Base-by-base conservation (phyloP, 2,888 invertebrate genomes). In the Eupithecia insigniata region DNA sequence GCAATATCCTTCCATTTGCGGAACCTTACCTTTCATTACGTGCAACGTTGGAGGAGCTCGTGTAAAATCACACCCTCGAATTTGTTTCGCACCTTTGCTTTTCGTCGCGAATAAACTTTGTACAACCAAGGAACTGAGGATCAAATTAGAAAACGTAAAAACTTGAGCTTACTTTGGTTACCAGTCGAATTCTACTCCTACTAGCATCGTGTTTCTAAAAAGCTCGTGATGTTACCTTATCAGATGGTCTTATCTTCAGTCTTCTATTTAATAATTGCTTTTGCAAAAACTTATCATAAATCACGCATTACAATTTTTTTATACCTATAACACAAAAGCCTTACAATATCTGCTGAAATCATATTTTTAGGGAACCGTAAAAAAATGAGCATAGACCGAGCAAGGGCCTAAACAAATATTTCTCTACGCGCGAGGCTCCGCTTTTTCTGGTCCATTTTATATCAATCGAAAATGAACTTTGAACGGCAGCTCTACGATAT, bases 361-460 rank as follows among this genome's bases (percentile, higher is more conserved):
- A 79, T 64, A 36, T 39, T 64, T 60, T 64, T 60, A 69, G 72
- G 51, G 55, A 74, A 70, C 78, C 74, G 66, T 73, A 68, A 78
- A 79, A 78, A 79, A 79, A 78, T 78, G 73, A 73, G 62, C 76
- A 67, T 69, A 55, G 69, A 60, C 72, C 77, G 72, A 72, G 64
- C 75, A 70, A 74, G 60, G 67, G 60, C 79, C 79, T 79, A 79
- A 79, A 75, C 77, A 78, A 79, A 79, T 76, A 79, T 79, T 79
- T 77, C 75, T 72, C 76, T 66, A 73, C 75, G 78, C 36, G 32
- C 70, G 39, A 22, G 67, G 26, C 69, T 55, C 62, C 62, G 34
- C 62, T 67, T 70, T 70, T 58, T 55, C n/a, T 12, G 32, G 36
- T 34, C 26, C 32, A 30, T 39, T 64, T 64, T 39, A 39, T 36